These are phyloP conservation scores for Danaus melanippus DNA, from an alignment of 1,140 invertebrate species.

Conservation along the genomic window DNA sequence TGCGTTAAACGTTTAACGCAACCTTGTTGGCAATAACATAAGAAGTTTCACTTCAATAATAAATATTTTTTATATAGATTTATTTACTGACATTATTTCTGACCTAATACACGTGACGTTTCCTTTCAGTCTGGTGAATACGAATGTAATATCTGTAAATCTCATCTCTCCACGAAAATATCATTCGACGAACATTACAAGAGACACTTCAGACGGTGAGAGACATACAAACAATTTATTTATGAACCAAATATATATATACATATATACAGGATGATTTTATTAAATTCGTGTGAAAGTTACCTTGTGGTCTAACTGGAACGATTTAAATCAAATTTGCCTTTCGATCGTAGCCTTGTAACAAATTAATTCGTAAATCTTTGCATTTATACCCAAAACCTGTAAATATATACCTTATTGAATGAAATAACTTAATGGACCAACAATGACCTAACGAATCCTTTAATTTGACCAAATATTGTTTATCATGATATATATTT, in stretches of 20 bases:
- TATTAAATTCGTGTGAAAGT: too few species aligned
- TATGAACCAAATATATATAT: too few species aligned
- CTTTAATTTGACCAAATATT: too few species aligned
- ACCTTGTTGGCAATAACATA: too few species aligned
- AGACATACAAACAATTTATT: neutral
- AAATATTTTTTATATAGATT: neutral
- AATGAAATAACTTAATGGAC: too few species aligned
- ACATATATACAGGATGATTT: neutral
- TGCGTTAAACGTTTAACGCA: too few species aligned
- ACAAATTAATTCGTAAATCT: neutral
- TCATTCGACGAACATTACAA: constrained; percentile 40
- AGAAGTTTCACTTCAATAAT: too few species aligned
- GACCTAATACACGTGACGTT: constrained; percentile 28
- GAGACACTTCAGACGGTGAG: constrained; percentile 39
- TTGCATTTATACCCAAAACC: neutral
- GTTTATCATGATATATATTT: too few species aligned
- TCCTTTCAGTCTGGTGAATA: neutral
- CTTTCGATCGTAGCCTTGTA: neutral
- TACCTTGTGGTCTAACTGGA: too few species aligned
- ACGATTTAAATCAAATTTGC: neutral
- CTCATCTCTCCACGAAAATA: constrained; percentile 27
- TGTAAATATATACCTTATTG: too few species aligned
- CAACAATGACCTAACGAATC: too few species aligned
- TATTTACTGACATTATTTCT: neutral
- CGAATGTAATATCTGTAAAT: constrained; percentile 37